These are phyloP conservation scores for Petrocephalus zakoni DNA, from an alignment of 2,113 vertebrate species.

Conservation along the genomic window DNA sequence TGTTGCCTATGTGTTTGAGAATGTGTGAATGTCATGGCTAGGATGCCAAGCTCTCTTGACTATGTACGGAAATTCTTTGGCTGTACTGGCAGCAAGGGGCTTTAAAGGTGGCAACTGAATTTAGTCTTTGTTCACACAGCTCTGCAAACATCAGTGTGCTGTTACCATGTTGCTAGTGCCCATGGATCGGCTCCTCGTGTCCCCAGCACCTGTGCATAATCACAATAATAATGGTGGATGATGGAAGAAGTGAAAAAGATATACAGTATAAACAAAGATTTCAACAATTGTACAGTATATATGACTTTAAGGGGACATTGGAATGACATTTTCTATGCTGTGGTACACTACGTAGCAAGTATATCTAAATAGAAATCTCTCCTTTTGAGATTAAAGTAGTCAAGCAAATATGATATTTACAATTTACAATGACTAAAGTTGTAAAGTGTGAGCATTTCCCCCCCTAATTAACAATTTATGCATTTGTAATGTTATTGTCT, in stretches of 20 bases:
- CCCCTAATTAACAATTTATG: not conserved
- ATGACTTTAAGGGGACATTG: not conserved
- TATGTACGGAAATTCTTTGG: not conserved
- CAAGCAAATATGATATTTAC: not conserved
- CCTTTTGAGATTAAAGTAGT: not conserved
- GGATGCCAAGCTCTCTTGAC: not conserved
- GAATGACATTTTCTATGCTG: not conserved
- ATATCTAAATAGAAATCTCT: slow-evolving; percentile 4
- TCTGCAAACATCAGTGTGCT: not conserved
- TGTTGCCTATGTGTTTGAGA: not conserved
- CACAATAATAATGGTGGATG: not conserved
- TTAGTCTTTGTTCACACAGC: slow-evolving; percentile 1
- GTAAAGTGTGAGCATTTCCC: not conserved
- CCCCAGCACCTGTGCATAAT: not conserved
- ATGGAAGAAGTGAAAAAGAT: not conserved
- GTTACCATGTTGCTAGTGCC: not conserved
- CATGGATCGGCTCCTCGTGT: not conserved
- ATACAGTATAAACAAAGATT: not conserved
- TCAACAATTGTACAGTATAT: not conserved
- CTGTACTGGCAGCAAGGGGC: not conserved
- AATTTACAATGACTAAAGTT: not conserved
- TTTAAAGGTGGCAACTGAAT: not conserved
- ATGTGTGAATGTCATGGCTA: not conserved
- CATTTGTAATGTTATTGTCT: not conserved
- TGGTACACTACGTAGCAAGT: not conserved